These are phyloP conservation scores for Gymnosoma rotundatum DNA, from an alignment of 2,888 invertebrate species.

Conservation along the genomic window DNA sequence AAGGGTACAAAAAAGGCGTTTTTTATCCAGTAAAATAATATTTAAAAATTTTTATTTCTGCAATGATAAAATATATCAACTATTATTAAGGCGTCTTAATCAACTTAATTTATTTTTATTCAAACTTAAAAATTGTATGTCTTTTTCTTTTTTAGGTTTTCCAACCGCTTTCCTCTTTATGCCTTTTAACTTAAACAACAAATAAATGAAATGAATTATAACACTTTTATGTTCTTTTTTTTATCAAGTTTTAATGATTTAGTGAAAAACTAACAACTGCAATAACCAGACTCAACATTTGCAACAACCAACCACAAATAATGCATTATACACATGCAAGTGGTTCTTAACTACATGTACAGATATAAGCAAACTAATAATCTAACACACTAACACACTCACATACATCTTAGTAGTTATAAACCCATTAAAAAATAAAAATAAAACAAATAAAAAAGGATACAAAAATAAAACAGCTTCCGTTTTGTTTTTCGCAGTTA, in stretches of 20 bases:
- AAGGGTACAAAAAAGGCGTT: too few species aligned
- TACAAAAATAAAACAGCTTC: slow-evolving; percentile 55
- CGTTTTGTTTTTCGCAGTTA: slow-evolving; percentile 60
- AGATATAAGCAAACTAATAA: slow-evolving; percentile 10
- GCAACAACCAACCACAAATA: slow-evolving; percentile 61
- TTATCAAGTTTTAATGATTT: slow-evolving; percentile 67
- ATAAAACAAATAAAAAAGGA: slow-evolving; percentile 15
- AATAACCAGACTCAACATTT: slow-evolving; percentile 62
- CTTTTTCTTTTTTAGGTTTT: slow-evolving; percentile 6
- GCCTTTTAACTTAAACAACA: slow-evolving; percentile 12
- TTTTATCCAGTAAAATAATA: too few species aligned
- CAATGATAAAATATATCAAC: too few species aligned
- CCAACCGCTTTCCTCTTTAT: slow-evolving; percentile 13
- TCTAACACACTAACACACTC: slow-evolving; percentile 18
- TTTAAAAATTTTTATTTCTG: too few species aligned
- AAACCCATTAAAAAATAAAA: slow-evolving; percentile 11
- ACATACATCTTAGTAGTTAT: not conserved
- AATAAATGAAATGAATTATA: slow-evolving; percentile 61
- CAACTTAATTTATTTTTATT: not conserved
- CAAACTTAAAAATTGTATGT: not conserved
- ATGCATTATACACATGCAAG: slow-evolving; percentile 67
- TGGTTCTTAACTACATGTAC: slow-evolving; percentile 36
- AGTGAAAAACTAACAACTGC: slow-evolving; percentile 63
- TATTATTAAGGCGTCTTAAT: too few species aligned
- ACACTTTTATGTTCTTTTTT: slow-evolving; percentile 61